Base-by-base conservation (phyloP, 2,113 vertebrate species). In the Dasypus novemcinctus region DNA sequence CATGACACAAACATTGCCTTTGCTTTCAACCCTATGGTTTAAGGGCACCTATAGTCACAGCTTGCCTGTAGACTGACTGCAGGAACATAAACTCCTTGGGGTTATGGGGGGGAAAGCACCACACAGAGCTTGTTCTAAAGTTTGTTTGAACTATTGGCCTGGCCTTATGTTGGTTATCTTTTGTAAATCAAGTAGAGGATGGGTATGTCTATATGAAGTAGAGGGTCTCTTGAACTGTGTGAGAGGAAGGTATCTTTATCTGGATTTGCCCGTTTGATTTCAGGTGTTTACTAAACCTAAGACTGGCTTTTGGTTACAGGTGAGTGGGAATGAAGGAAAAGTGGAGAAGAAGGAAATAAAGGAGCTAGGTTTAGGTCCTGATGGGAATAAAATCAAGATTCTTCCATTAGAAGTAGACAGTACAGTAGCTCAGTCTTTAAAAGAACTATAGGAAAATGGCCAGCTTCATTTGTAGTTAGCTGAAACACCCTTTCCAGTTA, bases 341-440 rank as follows among this genome's bases (percentile, higher is more conserved):
- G 11, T 92, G 4, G 23, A 54, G 54, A 23, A 92, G 33, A 33
- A 59, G 21, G 87, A 90, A 36, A 38, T 86, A 59, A 87, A 91
- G 27, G 13, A 66, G 12, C 20, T 89, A 11, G 17, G 11, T 96
- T 75, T 79, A 92, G 82, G 41, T 80, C 31, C 57, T 92, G 13
- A 29, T 87, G 64, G 69, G 27, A 90, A 43, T 61, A 46, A 83
- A 21, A 49, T 29, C 15, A 49, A 81, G 46, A 76, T 31, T 90
- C 54, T 80, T 83, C 75, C 23, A 46, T 46, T 87, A 10, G 15
- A 29, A 68, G 17, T 96, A 69, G 71, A 41, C 20, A 95, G 5
- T 88, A 41, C 20, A 95, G 5, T 88, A 91, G 31, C 36, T 95
- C 36, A 82, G 18, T 90, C 38, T 87, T 90, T 89, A 71, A 92